Evolutionary conservation across 1,140 invertebrate species (phyloP).

Genomic region (Drosophila lowei): DNA sequence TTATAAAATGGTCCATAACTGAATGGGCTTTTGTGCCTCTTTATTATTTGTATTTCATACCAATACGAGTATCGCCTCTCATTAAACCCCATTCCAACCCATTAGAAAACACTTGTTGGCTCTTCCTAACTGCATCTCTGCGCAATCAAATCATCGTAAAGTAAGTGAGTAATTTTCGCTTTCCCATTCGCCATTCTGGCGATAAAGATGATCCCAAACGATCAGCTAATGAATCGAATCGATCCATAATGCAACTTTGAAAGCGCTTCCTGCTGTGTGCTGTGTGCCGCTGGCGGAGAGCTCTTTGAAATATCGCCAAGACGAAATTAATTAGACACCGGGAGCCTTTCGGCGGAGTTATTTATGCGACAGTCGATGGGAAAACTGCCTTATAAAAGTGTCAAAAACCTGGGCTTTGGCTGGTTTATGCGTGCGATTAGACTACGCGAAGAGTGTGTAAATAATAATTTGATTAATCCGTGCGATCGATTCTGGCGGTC

Average conservation of each 20-base stretch:
- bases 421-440: slow-evolving; percentile 69
- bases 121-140: not conserved
- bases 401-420: slow-evolving; percentile 66
- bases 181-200: not conserved
- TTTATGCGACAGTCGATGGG: slow-evolving; percentile 74
- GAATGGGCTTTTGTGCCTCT: not conserved
- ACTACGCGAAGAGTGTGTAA: slow-evolving; percentile 57
- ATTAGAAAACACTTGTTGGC: too few relatives aligned
- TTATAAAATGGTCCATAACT: too few relatives aligned
- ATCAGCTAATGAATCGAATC: slow-evolving; percentile 38
- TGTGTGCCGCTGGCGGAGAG: slow-evolving; percentile 38
- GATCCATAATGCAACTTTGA: slow-evolving; percentile 29
- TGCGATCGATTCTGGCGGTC: slow-evolving; percentile 12
- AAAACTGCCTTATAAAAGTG: slow-evolving; percentile 80
- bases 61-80: too few relatives aligned
- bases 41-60: too few relatives aligned
- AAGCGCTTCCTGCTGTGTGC: slow-evolving; percentile 49
- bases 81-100: too few relatives aligned
- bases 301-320: slow-evolving; percentile 60
- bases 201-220: slow-evolving; percentile 10
- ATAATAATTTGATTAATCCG: slow-evolving; percentile 62
- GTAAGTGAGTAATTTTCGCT: slow-evolving; percentile 18
- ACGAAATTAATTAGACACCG: slow-evolving; percentile 63
- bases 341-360: slow-evolving; percentile 69
- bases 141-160: slow-evolving; percentile 13